Evolutionary conservation across 2,888 invertebrate genomes (phyloP).

Genomic region (Salpingus planirostris): DNA sequence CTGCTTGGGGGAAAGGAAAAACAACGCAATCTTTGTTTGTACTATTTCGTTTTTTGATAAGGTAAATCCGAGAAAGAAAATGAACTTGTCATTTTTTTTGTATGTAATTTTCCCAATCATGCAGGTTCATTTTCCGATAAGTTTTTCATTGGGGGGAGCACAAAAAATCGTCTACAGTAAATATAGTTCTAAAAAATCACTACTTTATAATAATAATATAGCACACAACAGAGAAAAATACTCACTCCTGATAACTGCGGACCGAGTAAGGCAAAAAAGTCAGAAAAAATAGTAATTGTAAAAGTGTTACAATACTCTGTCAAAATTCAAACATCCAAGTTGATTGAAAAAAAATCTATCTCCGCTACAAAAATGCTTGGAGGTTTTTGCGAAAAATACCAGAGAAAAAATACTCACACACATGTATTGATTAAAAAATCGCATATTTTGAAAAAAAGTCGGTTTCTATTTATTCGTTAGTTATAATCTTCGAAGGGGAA

Average conservation of each 20-base stretch:
- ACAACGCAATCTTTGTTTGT: constrained; percentile 9
- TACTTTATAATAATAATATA: too few species aligned
- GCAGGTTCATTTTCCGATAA: constrained; percentile 10
- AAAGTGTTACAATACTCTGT: constrained; percentile 34
- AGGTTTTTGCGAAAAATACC: too few species aligned
- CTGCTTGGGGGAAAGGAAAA: constrained; percentile 14
- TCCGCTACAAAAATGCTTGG: constrained; percentile 45
- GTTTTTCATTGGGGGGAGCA: constrained; percentile 18
- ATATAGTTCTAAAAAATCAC: constrained; percentile 25
- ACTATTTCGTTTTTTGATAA: too few species aligned
- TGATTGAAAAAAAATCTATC: constrained; percentile 34
- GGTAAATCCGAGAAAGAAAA: too few species aligned
- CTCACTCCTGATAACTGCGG: constrained; percentile 62
- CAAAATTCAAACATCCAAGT: constrained; percentile 25
- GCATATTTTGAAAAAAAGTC: too few species aligned
- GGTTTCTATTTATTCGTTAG: constrained; percentile 1
- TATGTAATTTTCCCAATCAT: too few species aligned
- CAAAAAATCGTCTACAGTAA: constrained; percentile 28
- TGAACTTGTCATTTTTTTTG: too few species aligned
- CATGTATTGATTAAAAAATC: constrained; percentile 54
- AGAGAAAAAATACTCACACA: constrained; percentile 52
- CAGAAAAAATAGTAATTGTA: constrained; percentile 44
- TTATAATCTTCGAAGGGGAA: constrained; percentile 8
- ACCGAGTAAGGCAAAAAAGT: constrained; percentile 63
- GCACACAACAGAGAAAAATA: constrained; percentile 54